These are phyloP conservation scores for Pharmacophagus antenor DNA, from an alignment of 2,888 invertebrate species.

Conservation along the genomic window DNA sequence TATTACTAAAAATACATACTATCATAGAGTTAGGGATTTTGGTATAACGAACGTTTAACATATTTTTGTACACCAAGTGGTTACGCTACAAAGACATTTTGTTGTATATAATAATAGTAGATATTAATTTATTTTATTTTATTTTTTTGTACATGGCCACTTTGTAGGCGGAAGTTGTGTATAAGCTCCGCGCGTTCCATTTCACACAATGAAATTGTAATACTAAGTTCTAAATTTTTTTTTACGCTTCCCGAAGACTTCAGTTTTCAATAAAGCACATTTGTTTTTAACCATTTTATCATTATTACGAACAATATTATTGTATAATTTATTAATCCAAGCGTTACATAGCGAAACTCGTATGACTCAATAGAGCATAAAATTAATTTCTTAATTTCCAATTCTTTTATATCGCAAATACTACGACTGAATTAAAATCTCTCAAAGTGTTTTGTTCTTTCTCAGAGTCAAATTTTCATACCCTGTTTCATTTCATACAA, in stretches of 20 bases:
- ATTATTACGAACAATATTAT: not conserved
- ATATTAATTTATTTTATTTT: conserved; percentile 35
- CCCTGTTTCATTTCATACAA: too few relatives aligned
- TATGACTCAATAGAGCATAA: not conserved
- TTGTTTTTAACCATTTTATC: conserved; percentile 42
- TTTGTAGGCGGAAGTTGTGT: conserved; percentile 45
- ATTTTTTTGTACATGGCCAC: conserved; percentile 34
- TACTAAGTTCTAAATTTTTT: conserved; percentile 45
- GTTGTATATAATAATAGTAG: conserved; percentile 37
- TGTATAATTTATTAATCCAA: not conserved
- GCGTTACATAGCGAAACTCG: too few relatives aligned
- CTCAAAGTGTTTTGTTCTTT: too few relatives aligned
- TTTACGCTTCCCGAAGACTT: conserved; percentile 52
- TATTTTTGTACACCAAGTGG: conserved; percentile 19
- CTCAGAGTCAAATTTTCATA: too few relatives aligned
- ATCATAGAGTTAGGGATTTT: not conserved
- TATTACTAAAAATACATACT: too few relatives aligned
- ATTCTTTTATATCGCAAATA: too few relatives aligned
- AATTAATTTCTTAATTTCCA: too few relatives aligned
- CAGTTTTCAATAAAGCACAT: conserved; percentile 61
- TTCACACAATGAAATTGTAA: conserved; percentile 35
- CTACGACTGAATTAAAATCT: too few relatives aligned
- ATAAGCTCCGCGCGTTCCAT: conserved; percentile 34
- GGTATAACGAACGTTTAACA: not conserved
- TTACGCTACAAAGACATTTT: conserved; percentile 36